Evolutionary conservation across 2,113 vertebrate genomes (phyloP).

Genomic region (Carettochelys insculpta): DNA sequence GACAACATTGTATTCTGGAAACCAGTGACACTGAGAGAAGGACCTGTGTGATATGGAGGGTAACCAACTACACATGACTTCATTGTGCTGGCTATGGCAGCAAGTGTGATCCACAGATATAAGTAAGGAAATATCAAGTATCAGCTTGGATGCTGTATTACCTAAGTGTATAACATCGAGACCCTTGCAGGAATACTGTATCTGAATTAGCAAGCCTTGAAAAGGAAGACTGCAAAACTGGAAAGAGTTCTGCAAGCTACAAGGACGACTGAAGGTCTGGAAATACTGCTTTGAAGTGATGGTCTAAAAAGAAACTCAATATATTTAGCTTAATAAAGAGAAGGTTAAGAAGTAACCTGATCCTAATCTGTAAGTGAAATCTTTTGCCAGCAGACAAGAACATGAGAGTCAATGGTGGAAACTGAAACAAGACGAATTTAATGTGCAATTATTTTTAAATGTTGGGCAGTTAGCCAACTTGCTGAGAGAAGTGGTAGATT

Average conservation of each 20-base stretch:
- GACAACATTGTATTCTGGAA: background rate
- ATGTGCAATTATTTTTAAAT: background rate
- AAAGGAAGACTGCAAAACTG: background rate
- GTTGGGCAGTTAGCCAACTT: background rate
- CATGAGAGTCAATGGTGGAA: background rate
- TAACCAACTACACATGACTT: background rate
- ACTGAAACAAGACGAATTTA: background rate
- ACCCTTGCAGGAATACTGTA: background rate
- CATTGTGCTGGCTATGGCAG: background rate
- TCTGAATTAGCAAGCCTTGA: background rate
- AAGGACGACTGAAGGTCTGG: background rate
- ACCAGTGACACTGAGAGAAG: background rate
- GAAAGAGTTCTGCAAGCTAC: background rate
- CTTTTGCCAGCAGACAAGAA: background rate
- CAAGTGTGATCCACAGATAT: background rate
- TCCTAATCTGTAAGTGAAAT: background rate
- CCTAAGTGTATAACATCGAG: background rate
- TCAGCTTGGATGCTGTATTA: background rate
- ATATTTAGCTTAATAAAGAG: background rate
- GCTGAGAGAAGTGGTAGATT: background rate
- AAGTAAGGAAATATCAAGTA: background rate
- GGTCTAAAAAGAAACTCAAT: background rate
- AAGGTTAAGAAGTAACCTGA: background rate
- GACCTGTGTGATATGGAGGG: background rate
- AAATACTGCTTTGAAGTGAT: background rate